phyloP scores from a whole-genome alignment of 92 coral and sea anemone species.

The Actinostola sp. region DNA sequence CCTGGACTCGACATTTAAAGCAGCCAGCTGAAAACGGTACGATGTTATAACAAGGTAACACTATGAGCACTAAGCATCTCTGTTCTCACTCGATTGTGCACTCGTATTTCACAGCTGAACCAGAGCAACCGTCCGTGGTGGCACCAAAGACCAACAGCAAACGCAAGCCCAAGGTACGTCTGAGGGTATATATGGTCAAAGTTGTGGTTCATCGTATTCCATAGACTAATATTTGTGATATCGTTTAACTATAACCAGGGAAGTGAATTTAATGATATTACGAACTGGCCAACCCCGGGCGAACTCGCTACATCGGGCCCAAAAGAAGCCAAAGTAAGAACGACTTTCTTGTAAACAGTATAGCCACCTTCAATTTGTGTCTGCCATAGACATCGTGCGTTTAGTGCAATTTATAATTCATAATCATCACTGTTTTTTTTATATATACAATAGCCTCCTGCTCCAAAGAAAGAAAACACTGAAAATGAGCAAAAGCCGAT shows the following conservation, averaged over 20 bases:
- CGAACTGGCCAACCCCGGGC: constrained; percentile 99
- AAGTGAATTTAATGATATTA: constrained; percentile 84
- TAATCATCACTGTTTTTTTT: background rate
- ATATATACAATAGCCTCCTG: constrained; percentile 22
- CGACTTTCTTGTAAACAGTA: background rate
- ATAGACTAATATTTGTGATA: background rate
- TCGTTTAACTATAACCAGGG: constrained; percentile 55
- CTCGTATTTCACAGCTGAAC: constrained; percentile 58
- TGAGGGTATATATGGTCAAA: constrained; percentile 1
- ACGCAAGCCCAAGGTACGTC: constrained; percentile 76
- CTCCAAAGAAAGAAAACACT: constrained; percentile 70
- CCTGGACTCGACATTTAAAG: constrained; percentile 87
- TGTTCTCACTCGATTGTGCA: constrained; percentile 17
- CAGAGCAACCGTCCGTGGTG: constrained; percentile 72
- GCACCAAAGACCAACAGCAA: constrained; percentile 69
- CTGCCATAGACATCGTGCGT: constrained; percentile 36
- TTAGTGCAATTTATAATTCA: constrained; percentile 22
- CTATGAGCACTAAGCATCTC: background rate
- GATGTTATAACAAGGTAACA: background rate
- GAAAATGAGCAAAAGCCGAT: constrained; percentile 62
- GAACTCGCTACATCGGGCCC: constrained; percentile 75
- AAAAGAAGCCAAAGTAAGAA: constrained; percentile 55
- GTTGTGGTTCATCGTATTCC: background rate
- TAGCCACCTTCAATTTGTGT: constrained; percentile 45
- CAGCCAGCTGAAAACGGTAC: constrained; percentile 68